Evolutionary conservation across 2,888 invertebrate species (phyloP).

Genomic region (Ochropacha duplaris): DNA sequence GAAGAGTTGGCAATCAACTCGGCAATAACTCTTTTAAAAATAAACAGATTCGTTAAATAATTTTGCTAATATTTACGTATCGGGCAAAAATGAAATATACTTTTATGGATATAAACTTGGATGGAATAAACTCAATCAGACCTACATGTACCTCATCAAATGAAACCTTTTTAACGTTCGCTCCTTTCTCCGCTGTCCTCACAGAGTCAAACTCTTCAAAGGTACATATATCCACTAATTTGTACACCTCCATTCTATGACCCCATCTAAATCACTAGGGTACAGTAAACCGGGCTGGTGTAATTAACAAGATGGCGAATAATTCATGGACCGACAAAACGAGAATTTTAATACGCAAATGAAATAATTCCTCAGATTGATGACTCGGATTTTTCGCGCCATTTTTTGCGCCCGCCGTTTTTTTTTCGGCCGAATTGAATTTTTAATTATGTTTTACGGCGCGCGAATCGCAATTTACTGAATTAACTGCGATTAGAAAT

Average conservation of each 20-base stretch:
- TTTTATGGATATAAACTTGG: too few species aligned
- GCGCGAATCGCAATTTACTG: slow-evolving; percentile 75
- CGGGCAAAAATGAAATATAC: too few species aligned
- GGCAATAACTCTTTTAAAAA: too few species aligned
- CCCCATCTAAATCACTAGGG: slow-evolving; percentile 58
- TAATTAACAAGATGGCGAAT: slow-evolving; percentile 76
- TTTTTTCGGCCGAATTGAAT: slow-evolving; percentile 68
- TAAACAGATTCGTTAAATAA: too few species aligned
- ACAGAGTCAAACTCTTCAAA: not conserved
- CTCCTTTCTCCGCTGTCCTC: not conserved
- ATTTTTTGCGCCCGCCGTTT: slow-evolving; percentile 45
- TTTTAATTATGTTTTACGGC: slow-evolving; percentile 81
- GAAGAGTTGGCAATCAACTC: too few species aligned
- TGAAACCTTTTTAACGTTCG: too few species aligned
- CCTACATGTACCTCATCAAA: too few species aligned
- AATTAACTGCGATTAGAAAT: slow-evolving; percentile 69
- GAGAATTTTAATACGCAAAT: slow-evolving; percentile 81
- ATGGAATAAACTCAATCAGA: too few species aligned
- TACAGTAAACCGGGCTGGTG: slow-evolving; percentile 58
- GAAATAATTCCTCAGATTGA: slow-evolving; percentile 82
- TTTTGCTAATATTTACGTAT: too few species aligned
- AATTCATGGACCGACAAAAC: slow-evolving; percentile 79
- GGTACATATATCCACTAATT: slow-evolving; percentile 4
- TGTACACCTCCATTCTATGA: slow-evolving; percentile 27
- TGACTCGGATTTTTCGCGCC: slow-evolving; percentile 68